Evolutionary conservation across 2,113 vertebrate species (phyloP).

Genomic region (Oenanthe melanoleuca): DNA sequence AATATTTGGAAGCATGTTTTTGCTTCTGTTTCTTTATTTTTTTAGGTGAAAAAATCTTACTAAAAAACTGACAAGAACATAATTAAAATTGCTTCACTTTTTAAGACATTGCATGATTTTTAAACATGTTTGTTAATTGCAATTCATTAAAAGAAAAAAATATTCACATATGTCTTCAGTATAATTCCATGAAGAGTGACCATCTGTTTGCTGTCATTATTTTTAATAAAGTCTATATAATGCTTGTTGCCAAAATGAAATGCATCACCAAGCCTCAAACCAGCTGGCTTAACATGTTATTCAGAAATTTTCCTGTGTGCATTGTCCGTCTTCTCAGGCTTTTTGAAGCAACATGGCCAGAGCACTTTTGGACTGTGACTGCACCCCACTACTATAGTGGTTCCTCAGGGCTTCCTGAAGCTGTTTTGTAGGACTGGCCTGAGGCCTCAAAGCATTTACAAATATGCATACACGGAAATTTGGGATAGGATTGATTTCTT

Average conservation of each 20-base stretch:
- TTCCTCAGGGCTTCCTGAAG: background rate
- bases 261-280: background rate
- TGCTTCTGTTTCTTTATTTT: background rate
- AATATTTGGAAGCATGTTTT: conserved; percentile 41
- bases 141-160: background rate
- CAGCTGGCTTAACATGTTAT: background rate
- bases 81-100: background rate
- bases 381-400: background rate
- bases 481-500: background rate
- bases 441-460: background rate
- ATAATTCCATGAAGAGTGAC: conserved; percentile 29
- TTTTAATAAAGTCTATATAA: conserved; percentile 45
- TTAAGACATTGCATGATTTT: background rate
- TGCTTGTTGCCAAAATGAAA: conserved; percentile 21
- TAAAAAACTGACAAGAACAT: background rate
- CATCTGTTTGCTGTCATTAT: conserved; percentile 49
- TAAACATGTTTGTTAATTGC: background rate
- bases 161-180: background rate
- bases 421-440: background rate
- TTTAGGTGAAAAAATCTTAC: background rate
- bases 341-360: background rate
- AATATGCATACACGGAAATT: background rate
- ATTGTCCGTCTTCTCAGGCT: background rate
- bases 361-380: background rate
- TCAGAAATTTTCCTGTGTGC: background rate